A percentile compares a stretch with the other conserved stretches of the same genome.
Conservation (phyloP, 2,888 invertebrate species). For the Melolontha melolontha region DNA sequence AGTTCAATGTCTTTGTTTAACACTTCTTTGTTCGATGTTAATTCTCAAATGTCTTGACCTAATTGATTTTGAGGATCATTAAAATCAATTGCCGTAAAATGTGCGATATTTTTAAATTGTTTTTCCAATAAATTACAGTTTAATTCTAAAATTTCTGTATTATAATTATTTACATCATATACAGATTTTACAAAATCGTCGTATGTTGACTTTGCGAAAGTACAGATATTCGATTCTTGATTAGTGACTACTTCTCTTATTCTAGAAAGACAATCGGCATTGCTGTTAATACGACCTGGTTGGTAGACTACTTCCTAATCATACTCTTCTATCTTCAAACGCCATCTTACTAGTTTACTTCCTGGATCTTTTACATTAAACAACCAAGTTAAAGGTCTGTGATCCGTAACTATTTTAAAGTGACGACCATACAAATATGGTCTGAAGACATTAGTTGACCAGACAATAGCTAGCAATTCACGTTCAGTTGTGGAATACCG, state of each 20-base stretch:
- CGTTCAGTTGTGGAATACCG: conserved; percentile 62
- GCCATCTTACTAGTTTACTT: conserved; percentile 54
- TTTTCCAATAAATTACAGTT: neutral
- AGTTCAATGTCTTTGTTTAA: conserved; percentile 6
- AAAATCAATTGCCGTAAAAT: conserved; percentile 3
- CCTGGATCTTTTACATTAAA: conserved; percentile 56
- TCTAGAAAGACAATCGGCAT: conserved; percentile 55
- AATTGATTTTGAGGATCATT: neutral
- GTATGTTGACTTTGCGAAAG: neutral
- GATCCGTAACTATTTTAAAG: conserved; percentile 60
- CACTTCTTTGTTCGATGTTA: neutral
- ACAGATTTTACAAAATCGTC: neutral
- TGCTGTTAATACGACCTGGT: conserved; percentile 53
- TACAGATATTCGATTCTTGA: neutral
- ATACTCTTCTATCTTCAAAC: conserved; percentile 55
- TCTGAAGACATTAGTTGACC: conserved; percentile 55
- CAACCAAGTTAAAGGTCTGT: conserved; percentile 44
- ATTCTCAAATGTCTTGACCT: neutral
- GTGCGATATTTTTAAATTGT: neutral
- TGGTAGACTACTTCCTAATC: conserved; percentile 56
- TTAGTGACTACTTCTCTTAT: neutral
- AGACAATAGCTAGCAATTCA: conserved; percentile 49
- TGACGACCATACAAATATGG: conserved; percentile 60
- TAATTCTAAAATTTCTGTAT: neutral
- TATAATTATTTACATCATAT: neutral